Conservation (phyloP, 1,140 invertebrate species). For the Gyrodactylus bullatarudis region DNA sequence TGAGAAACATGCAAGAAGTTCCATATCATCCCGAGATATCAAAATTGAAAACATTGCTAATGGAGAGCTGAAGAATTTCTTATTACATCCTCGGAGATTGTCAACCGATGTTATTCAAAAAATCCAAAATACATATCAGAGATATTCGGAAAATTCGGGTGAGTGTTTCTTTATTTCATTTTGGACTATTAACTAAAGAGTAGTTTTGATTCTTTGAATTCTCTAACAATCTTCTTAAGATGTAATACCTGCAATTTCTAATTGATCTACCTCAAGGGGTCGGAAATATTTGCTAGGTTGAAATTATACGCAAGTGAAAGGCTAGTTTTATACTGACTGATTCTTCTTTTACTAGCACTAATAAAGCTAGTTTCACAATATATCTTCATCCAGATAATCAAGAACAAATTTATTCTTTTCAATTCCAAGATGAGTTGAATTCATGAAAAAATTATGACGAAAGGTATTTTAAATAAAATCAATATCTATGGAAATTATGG, state of each 20-base stretch:
- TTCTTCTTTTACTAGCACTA: not conserved
- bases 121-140: not conserved
- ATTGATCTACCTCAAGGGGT: no score
- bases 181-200: no score
- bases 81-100: not conserved
- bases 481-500: no score
- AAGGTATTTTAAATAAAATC: no score
- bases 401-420: no score
- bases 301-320: not conserved
- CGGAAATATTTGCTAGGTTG: not conserved
- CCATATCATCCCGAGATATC: not conserved
- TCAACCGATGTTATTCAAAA: not conserved
- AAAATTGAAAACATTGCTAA: not conserved
- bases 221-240: no score
- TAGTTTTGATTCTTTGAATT: no score
- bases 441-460: no score
- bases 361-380: no score
- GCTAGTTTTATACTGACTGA: not conserved
- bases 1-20: not conserved
- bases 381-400: no score
- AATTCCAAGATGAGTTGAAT: no score
- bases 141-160: not conserved
- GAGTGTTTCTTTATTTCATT: not conserved
- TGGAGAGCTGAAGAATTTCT: not conserved
- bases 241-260: no score